Conservation (phyloP, 2,888 invertebrate species). For the Copidosoma aretas region DNA sequence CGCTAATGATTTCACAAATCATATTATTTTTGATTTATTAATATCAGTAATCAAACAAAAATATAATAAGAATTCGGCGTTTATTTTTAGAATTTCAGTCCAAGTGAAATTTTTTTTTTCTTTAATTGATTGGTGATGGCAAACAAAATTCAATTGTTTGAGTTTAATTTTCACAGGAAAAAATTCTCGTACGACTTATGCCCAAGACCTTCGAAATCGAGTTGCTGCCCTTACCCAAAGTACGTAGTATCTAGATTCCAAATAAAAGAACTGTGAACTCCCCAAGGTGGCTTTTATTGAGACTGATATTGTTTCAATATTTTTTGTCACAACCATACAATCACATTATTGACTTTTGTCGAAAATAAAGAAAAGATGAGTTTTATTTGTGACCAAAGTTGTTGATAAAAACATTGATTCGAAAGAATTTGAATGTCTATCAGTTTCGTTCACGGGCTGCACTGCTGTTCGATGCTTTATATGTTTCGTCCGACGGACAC, state of each 20-base stretch:
- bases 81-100: too few species aligned
- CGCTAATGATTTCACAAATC: neutral
- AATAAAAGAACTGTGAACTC: constrained; percentile 4
- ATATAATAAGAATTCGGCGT: too few species aligned
- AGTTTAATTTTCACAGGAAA: constrained; percentile 58
- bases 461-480: constrained; percentile 10
- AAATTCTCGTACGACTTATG: constrained; percentile 62
- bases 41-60: too few species aligned
- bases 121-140: too few species aligned
- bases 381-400: neutral
- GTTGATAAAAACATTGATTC: neutral
- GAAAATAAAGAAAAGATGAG: neutral
- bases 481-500: neutral
- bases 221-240: constrained; percentile 63
- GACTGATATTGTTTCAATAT: neutral
- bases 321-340: neutral
- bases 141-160: constrained; percentile 13
- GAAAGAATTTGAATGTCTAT: neutral
- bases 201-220: constrained; percentile 64
- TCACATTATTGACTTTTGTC: neutral
- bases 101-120: too few species aligned
- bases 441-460: neutral
- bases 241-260: constrained; percentile 58
- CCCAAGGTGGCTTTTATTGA: neutral
- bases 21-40: neutral